A percentile compares a stretch with the other conserved stretches of the same genome.
Evolutionary conservation across 2,888 invertebrate genomes (phyloP).

Genomic region (Agrilus mali): DNA sequence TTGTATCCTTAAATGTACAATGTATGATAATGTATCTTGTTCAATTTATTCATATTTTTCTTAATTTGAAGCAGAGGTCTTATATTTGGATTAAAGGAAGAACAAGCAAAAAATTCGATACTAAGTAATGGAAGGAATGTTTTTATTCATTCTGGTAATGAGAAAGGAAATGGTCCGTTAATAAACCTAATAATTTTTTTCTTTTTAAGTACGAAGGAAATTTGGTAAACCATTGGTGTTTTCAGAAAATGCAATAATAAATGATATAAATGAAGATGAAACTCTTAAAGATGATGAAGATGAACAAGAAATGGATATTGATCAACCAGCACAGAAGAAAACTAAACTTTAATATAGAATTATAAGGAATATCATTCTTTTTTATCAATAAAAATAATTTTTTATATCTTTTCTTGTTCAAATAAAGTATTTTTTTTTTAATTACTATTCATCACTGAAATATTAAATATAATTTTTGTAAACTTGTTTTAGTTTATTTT

Average conservation of each 20-base stretch:
- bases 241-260: constrained; percentile 28
- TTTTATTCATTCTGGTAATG: constrained; percentile 50
- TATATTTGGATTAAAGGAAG: constrained; percentile 57
- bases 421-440: neutral
- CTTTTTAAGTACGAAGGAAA: constrained; percentile 34
- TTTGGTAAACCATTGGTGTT: constrained; percentile 41
- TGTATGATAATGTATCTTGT: neutral
- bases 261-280: constrained; percentile 8
- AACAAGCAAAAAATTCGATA: constrained; percentile 53
- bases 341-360: constrained; percentile 16
- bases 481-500: too few relatives aligned
- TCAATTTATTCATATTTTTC: constrained; percentile 4
- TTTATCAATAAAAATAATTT: constrained; percentile 1
- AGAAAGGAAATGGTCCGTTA: neutral
- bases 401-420: constrained; percentile 1
- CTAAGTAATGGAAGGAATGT: constrained; percentile 44
- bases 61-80: constrained; percentile 37
- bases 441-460: too few relatives aligned
- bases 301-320: constrained; percentile 25
- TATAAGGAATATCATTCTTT: neutral
- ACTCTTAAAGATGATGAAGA: constrained; percentile 17
- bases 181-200: constrained; percentile 5
- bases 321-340: constrained; percentile 25
- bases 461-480: too few relatives aligned
- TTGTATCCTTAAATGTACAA: constrained; percentile 42